Conservation (phyloP, 1,140 invertebrate genomes). For the Brachionus koreanus region DNA sequence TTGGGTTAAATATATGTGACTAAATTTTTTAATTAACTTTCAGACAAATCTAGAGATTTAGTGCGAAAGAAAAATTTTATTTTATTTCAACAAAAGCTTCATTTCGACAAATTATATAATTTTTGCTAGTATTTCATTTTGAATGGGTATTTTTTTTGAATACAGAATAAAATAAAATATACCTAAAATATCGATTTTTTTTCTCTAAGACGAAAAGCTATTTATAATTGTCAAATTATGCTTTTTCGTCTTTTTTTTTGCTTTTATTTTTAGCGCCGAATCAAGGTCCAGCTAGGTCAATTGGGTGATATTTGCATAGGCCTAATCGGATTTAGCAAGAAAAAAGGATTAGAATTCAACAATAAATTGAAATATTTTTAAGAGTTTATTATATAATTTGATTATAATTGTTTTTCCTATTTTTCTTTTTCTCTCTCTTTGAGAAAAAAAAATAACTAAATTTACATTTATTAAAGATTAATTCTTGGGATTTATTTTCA, state of each 20-base stretch:
- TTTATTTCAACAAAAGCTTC: not conserved
- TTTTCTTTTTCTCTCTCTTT: not conserved
- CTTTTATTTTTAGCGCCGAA: not conserved
- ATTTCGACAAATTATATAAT: conserved; percentile 1
- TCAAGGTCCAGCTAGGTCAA: not conserved
- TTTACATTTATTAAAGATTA: conserved; percentile 35
- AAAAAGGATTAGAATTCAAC: not conserved
- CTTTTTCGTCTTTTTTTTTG: not conserved
- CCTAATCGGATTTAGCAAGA: not conserved
- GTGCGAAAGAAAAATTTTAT: not conserved
- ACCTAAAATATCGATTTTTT: conserved; percentile 10
- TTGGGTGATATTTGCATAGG: not conserved
- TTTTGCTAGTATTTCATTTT: not conserved
- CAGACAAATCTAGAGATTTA: not conserved
- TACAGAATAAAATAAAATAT: not conserved
- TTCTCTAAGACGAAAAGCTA: not conserved
- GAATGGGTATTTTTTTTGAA: not conserved
- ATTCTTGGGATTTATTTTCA: conserved; percentile 12
- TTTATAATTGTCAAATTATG: conserved; percentile 21
- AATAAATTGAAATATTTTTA: conserved; percentile 2
- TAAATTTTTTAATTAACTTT: not conserved
- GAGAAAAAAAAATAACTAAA: conserved; percentile 6
- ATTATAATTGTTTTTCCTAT: conserved; percentile 7
- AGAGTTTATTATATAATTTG: conserved; percentile 13
- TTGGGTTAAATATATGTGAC: not conserved